Percentiles rank a stretch among this genome's conserved stretches.
phyloP scores from a whole-genome alignment of 1,140 invertebrate genomes.

The Hyposmocoma kahamanoa region DNA sequence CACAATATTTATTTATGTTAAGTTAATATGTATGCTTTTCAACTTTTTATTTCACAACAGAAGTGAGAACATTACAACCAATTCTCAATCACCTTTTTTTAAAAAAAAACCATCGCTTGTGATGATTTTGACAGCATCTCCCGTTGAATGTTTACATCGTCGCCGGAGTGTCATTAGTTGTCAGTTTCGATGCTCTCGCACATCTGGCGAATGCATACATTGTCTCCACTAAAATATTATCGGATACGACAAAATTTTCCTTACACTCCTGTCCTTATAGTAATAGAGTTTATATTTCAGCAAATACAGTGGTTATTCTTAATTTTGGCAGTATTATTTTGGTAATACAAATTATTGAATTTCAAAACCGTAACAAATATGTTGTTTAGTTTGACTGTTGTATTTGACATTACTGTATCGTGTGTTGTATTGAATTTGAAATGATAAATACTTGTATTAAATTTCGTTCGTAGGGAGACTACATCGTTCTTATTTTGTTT shows the following conservation, averaged over 20 bases:
- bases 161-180: constrained; percentile 64
- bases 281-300: too few species aligned
- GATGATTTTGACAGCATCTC: constrained; percentile 53
- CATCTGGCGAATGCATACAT: constrained; percentile 32
- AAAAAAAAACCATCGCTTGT: constrained; percentile 24
- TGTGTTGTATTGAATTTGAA: background rate
- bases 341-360: constrained; percentile 44
- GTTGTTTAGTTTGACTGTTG: constrained; percentile 10
- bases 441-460: background rate
- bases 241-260: background rate
- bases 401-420: constrained; percentile 15
- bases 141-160: constrained; percentile 62
- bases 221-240: constrained; percentile 7
- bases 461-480: background rate
- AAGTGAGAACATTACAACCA: constrained; percentile 31
- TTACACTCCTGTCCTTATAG: too few species aligned
- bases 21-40: too few species aligned
- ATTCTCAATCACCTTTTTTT: constrained; percentile 35
- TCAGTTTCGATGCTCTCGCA: constrained; percentile 24
- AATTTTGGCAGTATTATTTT: constrained; percentile 21
- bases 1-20: background rate
- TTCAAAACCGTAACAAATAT: constrained; percentile 33
- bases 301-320: constrained; percentile 23
- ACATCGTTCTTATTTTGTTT: too few species aligned
- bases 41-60: constrained; percentile 4